Evolutionary conservation across 2,113 vertebrate genomes (phyloP), one percentile per base, ranked within the genome.

Genomic region (Hepsetus odoe): DNA sequence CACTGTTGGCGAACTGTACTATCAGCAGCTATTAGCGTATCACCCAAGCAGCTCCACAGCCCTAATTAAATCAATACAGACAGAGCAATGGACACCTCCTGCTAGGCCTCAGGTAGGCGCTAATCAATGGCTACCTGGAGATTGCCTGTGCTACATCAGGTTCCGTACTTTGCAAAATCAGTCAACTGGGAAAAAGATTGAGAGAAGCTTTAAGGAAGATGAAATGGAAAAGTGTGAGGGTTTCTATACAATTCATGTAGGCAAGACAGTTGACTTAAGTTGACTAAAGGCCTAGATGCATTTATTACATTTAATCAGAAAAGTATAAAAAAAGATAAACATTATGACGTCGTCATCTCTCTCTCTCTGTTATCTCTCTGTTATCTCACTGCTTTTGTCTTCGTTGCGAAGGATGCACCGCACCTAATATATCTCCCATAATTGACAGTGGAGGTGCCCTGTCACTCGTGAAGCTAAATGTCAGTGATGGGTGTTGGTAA

Each of bases 1-100:
- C 76, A 67, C 75, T 79, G 56, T 73, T 84, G 67, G 66, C 66
- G 5, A 35, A 56, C 53, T 26, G n/a, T 51, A 14, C 51, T 68
- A 65, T 35, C 33, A 20, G 59, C 40, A 33, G 71, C 49, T 70
- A 77, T 82, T 69, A 71, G 53, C 35, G 24, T 64, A 68, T 35
- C 81, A 69, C 69, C 22, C 72, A 72, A 74, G 78, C 79, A 77
- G 81, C 61, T 26, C 58, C 22, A 53, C 35, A 26, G 65, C 42
- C 49, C 84, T 82, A 84, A 84, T 87, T 80, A 78, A 87, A 84
- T 85, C 80, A 81, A 78, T 82, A 66, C 64, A 76, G 74, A 62
- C 56, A 65, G 58, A 73, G 70, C 68, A 69, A 79, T 51, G 38
- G 68, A 26, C 3, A 24, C 51, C 68, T 72, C 26, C 77, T 75